phyloP scores from a whole-genome alignment of 2,888 invertebrate species.

The Calameuta filiformis region DNA sequence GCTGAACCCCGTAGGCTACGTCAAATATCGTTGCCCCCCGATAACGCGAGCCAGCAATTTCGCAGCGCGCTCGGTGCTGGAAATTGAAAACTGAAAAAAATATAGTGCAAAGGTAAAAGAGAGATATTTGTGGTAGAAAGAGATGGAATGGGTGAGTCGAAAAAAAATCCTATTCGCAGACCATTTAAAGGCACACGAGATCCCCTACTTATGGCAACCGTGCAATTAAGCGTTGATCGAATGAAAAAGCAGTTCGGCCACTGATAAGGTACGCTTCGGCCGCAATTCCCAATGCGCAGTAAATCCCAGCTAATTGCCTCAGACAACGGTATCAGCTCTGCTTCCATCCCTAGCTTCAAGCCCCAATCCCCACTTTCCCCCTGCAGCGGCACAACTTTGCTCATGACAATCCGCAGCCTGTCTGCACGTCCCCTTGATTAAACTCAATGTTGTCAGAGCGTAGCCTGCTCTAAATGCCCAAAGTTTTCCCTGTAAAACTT shows the following conservation, averaged over 20 bases:
- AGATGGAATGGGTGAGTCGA: neutral
- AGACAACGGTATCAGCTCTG: conserved; percentile 22
- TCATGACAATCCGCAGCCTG: conserved; percentile 26
- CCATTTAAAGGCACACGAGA: neutral
- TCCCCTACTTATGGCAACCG: neutral
- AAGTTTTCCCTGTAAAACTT: neutral
- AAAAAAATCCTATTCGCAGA: neutral
- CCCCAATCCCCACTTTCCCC: conserved; percentile 20
- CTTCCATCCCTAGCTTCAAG: neutral
- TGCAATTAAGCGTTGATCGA: conserved; percentile 25
- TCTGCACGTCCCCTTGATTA: conserved; percentile 39
- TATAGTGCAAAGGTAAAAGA: neutral
- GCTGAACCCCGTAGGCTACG: neutral
- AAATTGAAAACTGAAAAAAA: neutral
- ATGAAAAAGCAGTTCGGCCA: conserved; percentile 18
- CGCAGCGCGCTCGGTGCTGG: neutral
- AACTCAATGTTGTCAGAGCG: conserved; percentile 30
- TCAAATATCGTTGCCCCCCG: neutral
- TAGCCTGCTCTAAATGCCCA: conserved; percentile 22
- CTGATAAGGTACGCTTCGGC: conserved; percentile 15
- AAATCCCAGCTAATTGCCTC: conserved; percentile 46
- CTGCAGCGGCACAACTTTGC: conserved; percentile 20
- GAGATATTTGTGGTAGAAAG: neutral
- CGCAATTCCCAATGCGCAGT: conserved; percentile 25
- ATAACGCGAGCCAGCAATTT: neutral